Evolutionary conservation across 2,797 vertebrate genomes (phyloP).

Genomic region (Steatocranus sp.): DNA sequence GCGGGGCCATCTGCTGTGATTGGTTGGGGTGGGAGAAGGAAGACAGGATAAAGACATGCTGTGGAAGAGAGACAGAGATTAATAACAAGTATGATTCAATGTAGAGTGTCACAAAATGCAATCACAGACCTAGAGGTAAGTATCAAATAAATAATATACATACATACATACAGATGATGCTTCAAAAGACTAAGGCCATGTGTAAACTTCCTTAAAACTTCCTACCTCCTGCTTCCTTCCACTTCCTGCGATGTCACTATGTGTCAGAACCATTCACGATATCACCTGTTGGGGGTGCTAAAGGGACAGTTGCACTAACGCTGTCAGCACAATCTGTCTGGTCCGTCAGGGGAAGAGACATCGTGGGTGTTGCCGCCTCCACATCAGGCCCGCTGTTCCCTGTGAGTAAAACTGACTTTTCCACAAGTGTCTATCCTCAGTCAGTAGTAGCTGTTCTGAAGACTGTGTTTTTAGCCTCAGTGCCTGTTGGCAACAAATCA

Average conservation of each 20-base stretch:
- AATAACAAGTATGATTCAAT: rapidly evolving
- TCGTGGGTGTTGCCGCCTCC: neutral
- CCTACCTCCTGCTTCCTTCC: neutral
- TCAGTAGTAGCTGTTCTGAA: neutral
- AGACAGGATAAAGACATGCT: neutral
- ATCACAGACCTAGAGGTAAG: neutral
- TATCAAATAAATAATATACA: neutral
- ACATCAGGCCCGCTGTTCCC: neutral
- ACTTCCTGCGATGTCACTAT: neutral
- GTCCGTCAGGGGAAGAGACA: neutral
- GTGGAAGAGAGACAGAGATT: neutral
- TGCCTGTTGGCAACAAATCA: neutral
- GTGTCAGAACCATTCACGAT: neutral
- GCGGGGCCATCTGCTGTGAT: neutral
- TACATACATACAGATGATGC: neutral
- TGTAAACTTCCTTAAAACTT: neutral
- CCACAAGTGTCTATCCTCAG: neutral
- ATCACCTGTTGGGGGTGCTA: neutral
- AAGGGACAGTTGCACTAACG: neutral
- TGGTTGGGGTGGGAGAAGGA: rapidly evolving
- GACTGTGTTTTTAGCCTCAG: neutral
- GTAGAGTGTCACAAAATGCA: rapidly evolving
- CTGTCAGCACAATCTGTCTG: neutral
- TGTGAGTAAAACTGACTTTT: neutral
- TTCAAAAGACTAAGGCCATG: neutral